A percentile compares a stretch with the other conserved stretches of the same genome.
Evolutionary conservation across 2,888 invertebrate genomes (phyloP).

Genomic region (Ctenicera cuprea): DNA sequence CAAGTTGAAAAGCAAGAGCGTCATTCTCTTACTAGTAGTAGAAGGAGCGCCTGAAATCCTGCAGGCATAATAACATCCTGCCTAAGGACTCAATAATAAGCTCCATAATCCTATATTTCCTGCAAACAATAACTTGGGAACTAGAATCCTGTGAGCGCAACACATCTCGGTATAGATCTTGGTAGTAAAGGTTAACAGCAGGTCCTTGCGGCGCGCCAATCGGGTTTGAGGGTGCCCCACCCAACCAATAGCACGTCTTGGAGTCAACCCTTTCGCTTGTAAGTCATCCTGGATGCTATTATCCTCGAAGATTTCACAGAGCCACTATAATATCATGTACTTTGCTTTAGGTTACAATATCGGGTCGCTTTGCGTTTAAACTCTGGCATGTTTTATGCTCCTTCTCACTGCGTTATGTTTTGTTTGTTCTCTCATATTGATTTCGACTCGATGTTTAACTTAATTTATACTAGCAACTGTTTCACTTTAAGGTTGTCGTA

Average conservation of each 20-base stretch:
- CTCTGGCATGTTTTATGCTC: constrained; percentile 63
- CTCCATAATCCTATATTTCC: constrained; percentile 68
- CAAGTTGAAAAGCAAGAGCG: constrained; percentile 24
- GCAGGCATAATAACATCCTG: constrained; percentile 60
- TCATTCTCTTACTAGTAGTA: constrained; percentile 55
- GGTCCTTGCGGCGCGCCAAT: constrained; percentile 72
- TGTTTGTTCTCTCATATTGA: constrained; percentile 60
- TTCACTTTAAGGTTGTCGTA: not conserved
- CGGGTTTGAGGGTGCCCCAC: constrained; percentile 72
- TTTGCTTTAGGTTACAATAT: constrained; percentile 66
- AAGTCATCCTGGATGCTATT: constrained; percentile 50
- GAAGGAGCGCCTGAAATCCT: constrained; percentile 54
- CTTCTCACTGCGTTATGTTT: constrained; percentile 63
- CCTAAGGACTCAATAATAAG: constrained; percentile 65
- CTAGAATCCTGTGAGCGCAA: constrained; percentile 54
- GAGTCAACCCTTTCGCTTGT: constrained; percentile 68
- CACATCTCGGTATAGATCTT: constrained; percentile 68
- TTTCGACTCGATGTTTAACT: constrained; percentile 35
- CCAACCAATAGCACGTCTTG: constrained; percentile 72
- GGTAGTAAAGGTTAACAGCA: constrained; percentile 69
- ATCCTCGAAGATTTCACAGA: constrained; percentile 54
- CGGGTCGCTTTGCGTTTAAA: constrained; percentile 61
- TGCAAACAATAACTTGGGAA: constrained; percentile 67
- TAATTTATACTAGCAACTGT: constrained; percentile 6
- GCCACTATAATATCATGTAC: constrained; percentile 66